Conservation (phyloP, 2,113 vertebrate species). For the Microtus pennsylvanicus region DNA sequence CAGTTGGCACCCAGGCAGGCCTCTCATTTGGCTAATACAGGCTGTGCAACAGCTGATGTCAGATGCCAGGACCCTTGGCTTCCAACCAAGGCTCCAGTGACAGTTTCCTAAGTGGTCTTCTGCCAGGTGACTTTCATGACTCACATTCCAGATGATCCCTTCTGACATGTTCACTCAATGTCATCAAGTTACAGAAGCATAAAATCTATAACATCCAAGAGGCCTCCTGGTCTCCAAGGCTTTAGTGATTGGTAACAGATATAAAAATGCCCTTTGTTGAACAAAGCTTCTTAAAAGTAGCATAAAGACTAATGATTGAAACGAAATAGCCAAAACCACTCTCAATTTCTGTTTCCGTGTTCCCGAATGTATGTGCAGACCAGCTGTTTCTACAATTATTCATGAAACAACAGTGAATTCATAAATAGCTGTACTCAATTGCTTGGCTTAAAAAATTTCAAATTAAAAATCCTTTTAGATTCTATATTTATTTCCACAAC, state of each 20-base stretch:
- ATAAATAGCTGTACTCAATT: slow-evolving; percentile 4
- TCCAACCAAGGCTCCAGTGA: neutral
- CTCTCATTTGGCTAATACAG: neutral
- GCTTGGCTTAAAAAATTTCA: neutral
- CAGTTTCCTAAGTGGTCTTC: neutral
- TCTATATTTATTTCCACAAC: neutral
- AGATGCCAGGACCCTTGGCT: neutral
- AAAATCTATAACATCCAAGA: neutral
- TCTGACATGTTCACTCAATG: neutral
- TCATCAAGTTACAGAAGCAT: neutral
- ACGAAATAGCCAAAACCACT: neutral
- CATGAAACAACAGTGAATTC: neutral
- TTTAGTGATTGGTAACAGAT: neutral
- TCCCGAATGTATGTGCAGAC: neutral
- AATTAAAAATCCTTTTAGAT: neutral
- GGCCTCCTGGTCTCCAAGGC: neutral
- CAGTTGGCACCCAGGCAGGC: neutral
- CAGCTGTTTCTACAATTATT: neutral
- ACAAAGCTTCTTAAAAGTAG: slow-evolving; percentile 1
- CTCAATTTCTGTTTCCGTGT: neutral
- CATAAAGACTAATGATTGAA: neutral
- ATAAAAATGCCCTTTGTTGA: neutral
- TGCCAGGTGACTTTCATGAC: neutral
- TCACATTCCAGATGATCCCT: neutral
- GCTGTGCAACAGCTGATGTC: neutral